Evolutionary conservation across 1,140 invertebrate species (phyloP).

Genomic region (Tetragonula clypearis): DNA sequence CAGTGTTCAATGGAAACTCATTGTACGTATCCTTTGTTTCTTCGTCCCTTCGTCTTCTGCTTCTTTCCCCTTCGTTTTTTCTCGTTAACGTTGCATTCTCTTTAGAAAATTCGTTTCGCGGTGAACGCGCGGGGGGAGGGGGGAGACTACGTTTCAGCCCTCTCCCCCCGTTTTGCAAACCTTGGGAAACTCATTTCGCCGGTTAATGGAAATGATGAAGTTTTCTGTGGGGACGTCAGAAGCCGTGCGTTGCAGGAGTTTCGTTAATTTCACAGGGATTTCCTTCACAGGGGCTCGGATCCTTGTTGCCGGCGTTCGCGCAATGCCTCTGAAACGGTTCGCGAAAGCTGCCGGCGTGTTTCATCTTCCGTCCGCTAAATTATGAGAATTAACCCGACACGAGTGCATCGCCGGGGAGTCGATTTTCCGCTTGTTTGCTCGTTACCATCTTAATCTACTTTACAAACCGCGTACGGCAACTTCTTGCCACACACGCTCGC

Average conservation of each 20-base stretch:
- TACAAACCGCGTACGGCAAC: conserved; percentile 3
- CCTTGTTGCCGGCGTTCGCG: background rate
- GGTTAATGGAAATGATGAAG: conserved; percentile 18
- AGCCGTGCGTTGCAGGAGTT: background rate
- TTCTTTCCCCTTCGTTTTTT: too few species aligned
- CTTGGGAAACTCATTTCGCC: conserved; percentile 17
- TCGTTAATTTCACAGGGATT: conserved; percentile 4
- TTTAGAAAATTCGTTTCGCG: background rate
- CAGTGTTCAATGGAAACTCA: background rate
- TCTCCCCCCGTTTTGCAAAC: background rate
- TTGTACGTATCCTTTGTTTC: background rate
- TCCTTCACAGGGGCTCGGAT: background rate
- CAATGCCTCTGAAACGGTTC: background rate
- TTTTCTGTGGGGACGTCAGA: background rate
- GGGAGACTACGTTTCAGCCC: background rate
- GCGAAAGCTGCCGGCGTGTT: background rate
- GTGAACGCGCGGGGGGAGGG: too few species aligned
- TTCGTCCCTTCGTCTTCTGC: background rate
- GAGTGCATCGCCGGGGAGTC: background rate
- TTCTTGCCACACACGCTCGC: too few species aligned
- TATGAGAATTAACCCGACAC: conserved; percentile 20
- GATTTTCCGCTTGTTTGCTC: conserved; percentile 32
- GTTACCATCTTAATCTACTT: conserved; percentile 7
- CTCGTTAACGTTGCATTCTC: conserved; percentile 13
- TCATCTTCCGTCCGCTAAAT: conserved; percentile 5